Evolutionary conservation across 2,113 vertebrate species (phyloP).

Genomic region (Anhinga anhinga): DNA sequence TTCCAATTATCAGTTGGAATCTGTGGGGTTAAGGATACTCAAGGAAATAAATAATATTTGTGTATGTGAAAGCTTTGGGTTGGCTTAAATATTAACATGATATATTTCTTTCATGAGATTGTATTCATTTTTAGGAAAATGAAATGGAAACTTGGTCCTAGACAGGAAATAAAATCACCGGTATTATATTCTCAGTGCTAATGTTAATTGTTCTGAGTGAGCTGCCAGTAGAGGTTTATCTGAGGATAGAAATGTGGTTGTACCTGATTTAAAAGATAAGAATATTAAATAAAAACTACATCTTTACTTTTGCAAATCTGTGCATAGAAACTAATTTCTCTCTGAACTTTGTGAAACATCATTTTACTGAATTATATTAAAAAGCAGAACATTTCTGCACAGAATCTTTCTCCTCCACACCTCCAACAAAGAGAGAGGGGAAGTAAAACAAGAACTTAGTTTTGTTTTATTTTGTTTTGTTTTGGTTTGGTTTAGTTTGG

Average conservation of each 20-base stretch:
- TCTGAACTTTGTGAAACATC: neutral
- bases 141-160: neutral
- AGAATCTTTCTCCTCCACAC: neutral
- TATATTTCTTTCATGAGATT: neutral
- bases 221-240: neutral
- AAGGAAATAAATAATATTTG: neutral
- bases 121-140: neutral
- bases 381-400: neutral
- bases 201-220: neutral
- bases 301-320: neutral
- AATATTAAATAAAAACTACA: neutral
- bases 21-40: neutral
- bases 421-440: accelerated
- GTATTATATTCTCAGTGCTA: neutral
- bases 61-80: neutral
- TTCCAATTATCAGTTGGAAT: neutral
- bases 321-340: neutral
- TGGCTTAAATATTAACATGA: neutral
- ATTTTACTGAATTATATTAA: neutral
- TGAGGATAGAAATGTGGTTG: neutral
- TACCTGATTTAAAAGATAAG: neutral
- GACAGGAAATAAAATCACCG: neutral
- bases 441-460: neutral
- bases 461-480: too few species aligned
- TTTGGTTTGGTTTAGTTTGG: accelerated